Base-by-base conservation (phyloP, 2,113 vertebrate genomes). In the Carassius gibelio region DNA sequence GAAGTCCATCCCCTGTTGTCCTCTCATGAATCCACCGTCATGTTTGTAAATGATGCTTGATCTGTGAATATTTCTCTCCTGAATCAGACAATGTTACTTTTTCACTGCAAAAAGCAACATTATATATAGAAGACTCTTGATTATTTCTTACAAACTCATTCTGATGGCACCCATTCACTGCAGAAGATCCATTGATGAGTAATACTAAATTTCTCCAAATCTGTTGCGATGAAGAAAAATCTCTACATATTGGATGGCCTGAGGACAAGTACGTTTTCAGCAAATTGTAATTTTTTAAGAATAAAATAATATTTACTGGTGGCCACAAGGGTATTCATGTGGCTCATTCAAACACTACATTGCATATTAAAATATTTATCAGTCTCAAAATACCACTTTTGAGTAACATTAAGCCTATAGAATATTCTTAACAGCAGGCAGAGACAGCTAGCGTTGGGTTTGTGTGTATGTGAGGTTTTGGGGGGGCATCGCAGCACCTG, bases 401-500 rank as follows among this genome's bases (percentile, higher is more conserved):
- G 42, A 75, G 11, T 75, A 26, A 50, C n/a, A 75, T 75, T 59
- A 57, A 77, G 30, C 15, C 52, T 11, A n/a, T 42, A 78, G 11
- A 23, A 23, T n/a, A 45, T 74, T 62, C 38, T 42, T 8, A 9
- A 45, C 62, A 45, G 57, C 57, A 45, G 36, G 23, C 5, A 14
- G 34, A 79, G 55, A 45, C 19, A 23, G 21, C 59, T 38, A 34
- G 55, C 34, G 8, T 4, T 42, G 21, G 21, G 5, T 11, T 38
- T 68, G 23, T 68, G 62, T 50, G 45, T n/a, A 15, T 50, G 79
- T 11, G 42, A 19, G 79, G 45, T 55, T 76, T 23, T 1, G 8
- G 10, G 10, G 55, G 59, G 13, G 17, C 21, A 64, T 17, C n/a
- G 4, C 78, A 48, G 38, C 78, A 80, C 78, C 77, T 80, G 77